Percentiles rank a stretch among this genome's conserved stretches.
phyloP scores from a whole-genome alignment of 2,797 vertebrate species.

The Meriones psammophilus region DNA sequence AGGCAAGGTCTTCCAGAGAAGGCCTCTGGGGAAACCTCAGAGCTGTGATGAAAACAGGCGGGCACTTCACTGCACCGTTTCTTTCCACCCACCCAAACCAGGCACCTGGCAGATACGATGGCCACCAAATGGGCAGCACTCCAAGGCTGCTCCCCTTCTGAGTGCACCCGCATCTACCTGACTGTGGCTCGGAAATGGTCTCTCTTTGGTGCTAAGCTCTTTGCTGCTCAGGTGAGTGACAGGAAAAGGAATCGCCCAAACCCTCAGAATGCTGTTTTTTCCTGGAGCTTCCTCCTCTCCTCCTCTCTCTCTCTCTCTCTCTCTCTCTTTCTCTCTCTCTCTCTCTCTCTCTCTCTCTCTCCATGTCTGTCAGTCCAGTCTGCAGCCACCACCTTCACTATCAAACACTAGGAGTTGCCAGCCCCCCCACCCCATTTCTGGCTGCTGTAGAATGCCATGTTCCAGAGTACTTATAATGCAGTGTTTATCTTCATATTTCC shows the following conservation, averaged over 20 bases:
- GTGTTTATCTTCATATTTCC: slow-evolving; percentile 31
- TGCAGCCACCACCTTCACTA: background rate
- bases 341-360: background rate
- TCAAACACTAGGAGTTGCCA: slow-evolving; percentile 17
- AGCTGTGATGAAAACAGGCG: background rate
- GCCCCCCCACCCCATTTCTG: background rate
- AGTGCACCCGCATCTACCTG: slow-evolving; percentile 96
- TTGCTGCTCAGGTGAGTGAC: slow-evolving; percentile 93
- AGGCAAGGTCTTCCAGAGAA: background rate
- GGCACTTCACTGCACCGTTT: background rate
- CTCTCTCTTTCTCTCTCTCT: too few species aligned
- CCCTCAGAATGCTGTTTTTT: background rate
- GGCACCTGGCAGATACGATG: slow-evolving; percentile 92
- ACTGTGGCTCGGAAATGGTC: slow-evolving; percentile 97
- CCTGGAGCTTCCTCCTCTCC: background rate
- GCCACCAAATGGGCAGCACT: slow-evolving; percentile 94
- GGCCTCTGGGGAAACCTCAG: background rate
- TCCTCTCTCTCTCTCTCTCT: too few species aligned
- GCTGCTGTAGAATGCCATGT: background rate
- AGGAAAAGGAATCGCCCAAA: background rate
- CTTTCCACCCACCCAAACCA: slow-evolving; percentile 82
- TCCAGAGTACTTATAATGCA: background rate
- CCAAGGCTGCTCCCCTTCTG: slow-evolving; percentile 92
- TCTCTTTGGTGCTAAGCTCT: slow-evolving; percentile 96
- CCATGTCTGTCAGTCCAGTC: background rate